Conservation (phyloP, 2,888 invertebrate genomes). For the Acanthosepion pharaonis region DNA sequence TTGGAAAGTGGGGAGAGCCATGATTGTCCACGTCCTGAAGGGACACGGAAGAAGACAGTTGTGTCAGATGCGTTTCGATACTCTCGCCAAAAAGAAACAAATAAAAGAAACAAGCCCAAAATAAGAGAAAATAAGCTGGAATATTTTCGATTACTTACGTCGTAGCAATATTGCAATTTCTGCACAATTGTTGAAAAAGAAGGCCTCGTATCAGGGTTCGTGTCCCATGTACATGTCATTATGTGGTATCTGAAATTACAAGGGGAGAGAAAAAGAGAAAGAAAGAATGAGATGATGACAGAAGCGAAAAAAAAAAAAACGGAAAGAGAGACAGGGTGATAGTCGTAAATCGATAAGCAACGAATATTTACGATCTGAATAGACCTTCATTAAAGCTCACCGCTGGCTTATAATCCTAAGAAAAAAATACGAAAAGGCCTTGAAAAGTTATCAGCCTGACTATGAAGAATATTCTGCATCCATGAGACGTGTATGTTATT, state of each 20-base stretch:
- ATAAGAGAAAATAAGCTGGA: neutral
- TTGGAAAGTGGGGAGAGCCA: too few relatives aligned
- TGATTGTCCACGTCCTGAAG: too few relatives aligned
- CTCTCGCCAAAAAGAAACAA: neutral
- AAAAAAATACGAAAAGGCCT: too few relatives aligned
- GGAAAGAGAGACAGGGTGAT: neutral
- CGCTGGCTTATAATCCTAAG: too few relatives aligned
- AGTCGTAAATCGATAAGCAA: too few relatives aligned
- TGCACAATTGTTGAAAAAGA: neutral
- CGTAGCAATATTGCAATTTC: constrained; percentile 41
- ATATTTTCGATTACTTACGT: neutral
- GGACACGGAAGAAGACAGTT: too few relatives aligned
- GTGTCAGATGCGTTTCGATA: too few relatives aligned
- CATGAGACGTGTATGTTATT: too few relatives aligned
- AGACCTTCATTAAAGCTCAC: too few relatives aligned
- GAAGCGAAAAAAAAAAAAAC: neutral
- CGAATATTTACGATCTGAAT: too few relatives aligned
- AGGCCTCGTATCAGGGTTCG: neutral
- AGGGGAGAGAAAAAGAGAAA: neutral
- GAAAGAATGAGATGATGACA: neutral
- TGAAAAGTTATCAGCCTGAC: too few relatives aligned
- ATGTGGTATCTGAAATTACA: neutral
- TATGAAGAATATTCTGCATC: too few relatives aligned
- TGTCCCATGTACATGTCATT: constrained; percentile 43
- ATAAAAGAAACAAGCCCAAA: neutral